Conservation (phyloP, 2,113 vertebrate genomes). For the Canis aureus region DNA sequence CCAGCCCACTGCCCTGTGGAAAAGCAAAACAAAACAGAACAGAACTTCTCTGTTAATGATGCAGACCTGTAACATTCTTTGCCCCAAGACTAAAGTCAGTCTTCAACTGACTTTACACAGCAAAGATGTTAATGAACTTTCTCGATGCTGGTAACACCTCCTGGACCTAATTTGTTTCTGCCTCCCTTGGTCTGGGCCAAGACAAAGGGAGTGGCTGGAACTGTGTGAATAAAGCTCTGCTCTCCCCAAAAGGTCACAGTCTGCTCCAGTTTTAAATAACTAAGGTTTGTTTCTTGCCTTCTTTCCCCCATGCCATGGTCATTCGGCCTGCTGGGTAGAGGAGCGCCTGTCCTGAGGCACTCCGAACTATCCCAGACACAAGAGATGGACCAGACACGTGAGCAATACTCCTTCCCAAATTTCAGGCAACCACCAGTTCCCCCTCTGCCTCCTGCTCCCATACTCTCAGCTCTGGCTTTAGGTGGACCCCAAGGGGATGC, state of each 20-base stretch:
- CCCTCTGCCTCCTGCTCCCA: background rate
- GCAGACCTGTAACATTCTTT: background rate
- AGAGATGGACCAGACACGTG: fast-evolving
- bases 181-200: background rate
- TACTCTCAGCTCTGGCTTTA: background rate
- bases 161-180: background rate
- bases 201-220: background rate
- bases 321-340: no score
- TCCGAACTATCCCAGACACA: no score
- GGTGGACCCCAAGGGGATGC: background rate
- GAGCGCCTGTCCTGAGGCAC: fast-evolving
- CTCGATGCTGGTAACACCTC: background rate
- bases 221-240: fast-evolving
- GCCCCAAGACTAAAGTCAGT: background rate
- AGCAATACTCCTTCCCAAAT: fast-evolving
- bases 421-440: background rate
- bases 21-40: background rate
- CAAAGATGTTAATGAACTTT: background rate
- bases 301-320: background rate
- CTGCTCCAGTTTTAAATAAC: background rate
- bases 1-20: background rate
- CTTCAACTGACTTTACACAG: background rate
- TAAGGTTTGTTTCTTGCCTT: background rate
- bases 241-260: background rate
- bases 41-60: background rate